Conservation (phyloP, 2,888 invertebrate genomes). For the Pterobdella sp. region DNA sequence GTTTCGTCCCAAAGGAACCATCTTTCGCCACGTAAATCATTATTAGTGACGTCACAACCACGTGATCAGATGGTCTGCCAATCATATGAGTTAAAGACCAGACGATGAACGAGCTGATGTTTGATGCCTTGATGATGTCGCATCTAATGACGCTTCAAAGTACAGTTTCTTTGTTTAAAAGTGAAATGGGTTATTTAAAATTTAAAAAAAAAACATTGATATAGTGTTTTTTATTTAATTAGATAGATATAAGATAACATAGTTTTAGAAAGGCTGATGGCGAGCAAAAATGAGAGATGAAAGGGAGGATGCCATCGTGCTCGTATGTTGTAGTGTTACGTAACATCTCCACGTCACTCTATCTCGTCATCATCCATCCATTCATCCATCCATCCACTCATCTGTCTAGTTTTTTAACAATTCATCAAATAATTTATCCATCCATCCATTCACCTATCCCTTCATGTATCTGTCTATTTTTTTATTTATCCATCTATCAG, state of each 20-base stretch:
- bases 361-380: neutral
- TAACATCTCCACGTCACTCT: slow-evolving; percentile 14
- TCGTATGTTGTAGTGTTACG: neutral
- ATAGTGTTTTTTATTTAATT: neutral
- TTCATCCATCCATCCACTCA: neutral
- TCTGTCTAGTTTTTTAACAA: too few species aligned
- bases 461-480: too few species aligned
- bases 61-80: slow-evolving; percentile 23
- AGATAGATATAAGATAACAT: neutral
- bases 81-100: slow-evolving; percentile 12
- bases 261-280: neutral
- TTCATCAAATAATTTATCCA: too few species aligned
- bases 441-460: neutral
- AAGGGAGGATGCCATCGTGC: neutral
- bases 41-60: slow-evolving; percentile 29
- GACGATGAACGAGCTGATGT: neutral
- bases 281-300: neutral
- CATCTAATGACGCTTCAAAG: neutral
- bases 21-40: slow-evolving; percentile 22
- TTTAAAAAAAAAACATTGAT: neutral
- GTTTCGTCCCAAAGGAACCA: slow-evolving; percentile 14
- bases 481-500: too few species aligned
- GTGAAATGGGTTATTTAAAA: neutral
- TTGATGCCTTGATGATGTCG: neutral
- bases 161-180: neutral